Conservation (phyloP, 2,888 invertebrate species). For the Caenorhabditis drosophilae region DNA sequence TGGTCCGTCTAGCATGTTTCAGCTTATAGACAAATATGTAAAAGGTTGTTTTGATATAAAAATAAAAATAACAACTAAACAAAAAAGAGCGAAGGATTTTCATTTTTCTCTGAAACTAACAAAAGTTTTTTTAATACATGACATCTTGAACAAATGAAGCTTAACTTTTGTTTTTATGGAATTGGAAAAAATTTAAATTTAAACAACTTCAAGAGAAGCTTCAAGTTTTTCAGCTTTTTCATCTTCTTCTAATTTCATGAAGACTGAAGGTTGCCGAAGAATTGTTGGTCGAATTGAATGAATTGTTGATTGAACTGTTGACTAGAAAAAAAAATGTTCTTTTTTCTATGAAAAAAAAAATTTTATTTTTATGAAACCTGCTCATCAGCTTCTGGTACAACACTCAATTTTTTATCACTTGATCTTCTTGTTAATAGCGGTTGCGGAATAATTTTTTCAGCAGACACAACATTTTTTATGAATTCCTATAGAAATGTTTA, state of each 20-base stretch:
- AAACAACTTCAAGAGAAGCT: no score
- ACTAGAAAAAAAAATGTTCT: slow-evolving; percentile 28
- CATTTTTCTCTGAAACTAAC: not conserved
- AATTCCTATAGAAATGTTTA: slow-evolving; percentile 20
- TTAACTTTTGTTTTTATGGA: no score
- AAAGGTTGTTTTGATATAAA: not conserved
- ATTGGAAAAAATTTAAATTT: no score
- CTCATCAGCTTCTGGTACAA: slow-evolving; percentile 66
- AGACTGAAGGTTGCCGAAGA: slow-evolving; percentile 34
- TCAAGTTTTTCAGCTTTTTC: slow-evolving; percentile 6
- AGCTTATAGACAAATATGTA: slow-evolving; percentile 30
- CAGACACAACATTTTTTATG: slow-evolving; percentile 33
- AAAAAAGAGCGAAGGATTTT: no score
- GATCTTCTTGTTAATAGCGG: slow-evolving; percentile 30
- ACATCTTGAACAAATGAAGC: no score
- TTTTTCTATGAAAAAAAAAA: slow-evolving; percentile 4
- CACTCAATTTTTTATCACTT: slow-evolving; percentile 62
- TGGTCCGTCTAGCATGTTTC: slow-evolving; percentile 29
- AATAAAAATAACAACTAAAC: not conserved
- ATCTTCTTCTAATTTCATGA: slow-evolving; percentile 30
- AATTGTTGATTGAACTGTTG: slow-evolving; percentile 54
- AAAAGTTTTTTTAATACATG: no score
- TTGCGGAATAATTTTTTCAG: slow-evolving; percentile 24
- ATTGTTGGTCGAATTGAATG: slow-evolving; percentile 52
- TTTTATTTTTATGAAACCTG: slow-evolving; percentile 38